These are phyloP conservation scores for Eupithecia inturbata DNA, from an alignment of 2,888 invertebrate genomes.

Conservation along the genomic window DNA sequence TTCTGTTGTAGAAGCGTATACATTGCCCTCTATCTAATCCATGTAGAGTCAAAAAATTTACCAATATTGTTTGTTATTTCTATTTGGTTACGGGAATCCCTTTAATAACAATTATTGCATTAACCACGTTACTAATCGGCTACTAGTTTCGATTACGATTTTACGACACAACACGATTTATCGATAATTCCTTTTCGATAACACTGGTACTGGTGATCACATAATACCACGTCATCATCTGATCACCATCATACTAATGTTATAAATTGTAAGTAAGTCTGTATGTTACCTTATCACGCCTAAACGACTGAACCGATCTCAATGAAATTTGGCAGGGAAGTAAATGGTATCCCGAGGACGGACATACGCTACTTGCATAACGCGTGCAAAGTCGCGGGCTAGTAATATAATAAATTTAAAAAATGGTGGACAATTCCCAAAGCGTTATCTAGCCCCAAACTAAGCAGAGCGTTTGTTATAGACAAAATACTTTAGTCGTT, in stretches of 20 bases:
- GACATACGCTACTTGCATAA: no score
- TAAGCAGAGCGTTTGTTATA: no score
- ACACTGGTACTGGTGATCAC: conserved; percentile 15
- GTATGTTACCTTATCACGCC: no score
- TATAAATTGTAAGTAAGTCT: no score
- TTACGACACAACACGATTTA: conserved; percentile 56
- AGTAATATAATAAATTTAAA: not conserved
- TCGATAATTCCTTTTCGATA: conserved; percentile 57
- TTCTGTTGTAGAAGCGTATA: no score
- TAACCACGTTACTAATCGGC: conserved; percentile 39
- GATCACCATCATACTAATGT: no score
- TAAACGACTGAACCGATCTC: no score
- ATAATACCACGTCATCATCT: not conserved
- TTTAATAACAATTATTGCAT: not conserved
- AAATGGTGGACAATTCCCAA: not conserved
- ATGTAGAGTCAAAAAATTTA: not conserved
- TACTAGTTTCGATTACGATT: conserved; percentile 51
- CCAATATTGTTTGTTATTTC: not conserved
- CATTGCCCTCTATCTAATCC: no score
- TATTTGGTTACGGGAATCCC: not conserved
- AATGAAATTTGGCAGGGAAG: no score
- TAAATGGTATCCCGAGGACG: no score
- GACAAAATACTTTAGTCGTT: no score
- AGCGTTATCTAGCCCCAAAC: not conserved
- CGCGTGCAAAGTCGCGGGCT: no score